Evolutionary conservation across 2,888 invertebrate species (phyloP), one percentile per base, ranked within the genome.

Genomic region (Kuschelorhynchus macadamiae): DNA sequence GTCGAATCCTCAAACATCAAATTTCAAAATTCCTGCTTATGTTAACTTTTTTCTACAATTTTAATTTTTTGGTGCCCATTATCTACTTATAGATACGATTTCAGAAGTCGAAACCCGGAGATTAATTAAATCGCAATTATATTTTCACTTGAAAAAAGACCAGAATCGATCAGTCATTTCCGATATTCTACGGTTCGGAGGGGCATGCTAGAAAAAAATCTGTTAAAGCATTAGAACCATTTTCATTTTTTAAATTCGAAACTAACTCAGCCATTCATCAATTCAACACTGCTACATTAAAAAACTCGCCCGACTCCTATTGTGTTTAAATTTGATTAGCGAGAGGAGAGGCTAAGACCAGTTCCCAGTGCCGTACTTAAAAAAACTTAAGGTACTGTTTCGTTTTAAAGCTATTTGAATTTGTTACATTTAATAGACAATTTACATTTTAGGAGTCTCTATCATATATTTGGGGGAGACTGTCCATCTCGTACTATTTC

Each of bases 301-400:
- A 64, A 56, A 57, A 56, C 56, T 57, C 49, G 41, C 30, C 49
- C 41, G 42, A 50, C 56, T 56, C 42, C 64, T 49, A 64, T 64
- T 64, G 64, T 64, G 64, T 56, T 64, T 42, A 64, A 64, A 64
- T 64, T 64, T 56, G 64, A 64, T 64, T 57, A 64, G 64, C 56
- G 49, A 17, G 41, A 32, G 55, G 44, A 57, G 46, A 46, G 25
- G 7, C 25, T 25, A 7, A 11, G 44, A 44, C 25, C 41, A 12
- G 21, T 21, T 41, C 21, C 30, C 55, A 55, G 55, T 55, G 41
- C 25, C 12, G 55, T 42, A 25, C 55, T 41, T 53, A 20, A 18
- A 44, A n/a, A 17, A 14, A 44, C 20, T 7, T 5, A 25, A 25
- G 25, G 25, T 25, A 3, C 25, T 25, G 7, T 25, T 25, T 25